A percentile compares a stretch with the other conserved stretches of the same genome.
Evolutionary conservation across 2,888 invertebrate genomes (phyloP).

Genomic region (Glyphotaelius pellucidus): DNA sequence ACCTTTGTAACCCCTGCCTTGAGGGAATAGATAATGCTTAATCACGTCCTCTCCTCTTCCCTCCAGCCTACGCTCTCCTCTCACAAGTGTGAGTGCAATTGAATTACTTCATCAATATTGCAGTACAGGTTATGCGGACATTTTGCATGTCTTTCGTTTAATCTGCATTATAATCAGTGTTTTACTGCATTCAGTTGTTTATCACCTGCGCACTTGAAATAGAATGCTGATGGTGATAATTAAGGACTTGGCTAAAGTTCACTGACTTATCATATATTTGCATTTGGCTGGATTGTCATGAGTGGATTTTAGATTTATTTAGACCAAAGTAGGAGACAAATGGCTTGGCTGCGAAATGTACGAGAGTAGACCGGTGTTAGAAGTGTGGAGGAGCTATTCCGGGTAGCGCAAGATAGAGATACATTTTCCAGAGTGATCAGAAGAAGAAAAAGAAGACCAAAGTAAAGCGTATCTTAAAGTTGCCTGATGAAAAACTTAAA

Average conservation of each 20-base stretch:
- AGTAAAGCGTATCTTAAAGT: no score
- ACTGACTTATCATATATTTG: background rate
- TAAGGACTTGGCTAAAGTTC: background rate
- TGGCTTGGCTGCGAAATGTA: no score
- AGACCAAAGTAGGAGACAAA: no score
- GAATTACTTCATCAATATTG: background rate
- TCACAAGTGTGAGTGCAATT: slow-evolving; percentile 12
- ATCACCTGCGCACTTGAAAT: background rate
- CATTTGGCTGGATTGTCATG: background rate
- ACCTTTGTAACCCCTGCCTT: slow-evolving; percentile 18
- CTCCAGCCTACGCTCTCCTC: background rate
- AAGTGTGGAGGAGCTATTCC: no score
- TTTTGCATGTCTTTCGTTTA: background rate
- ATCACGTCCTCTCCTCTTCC: slow-evolving; percentile 17
- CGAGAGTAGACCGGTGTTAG: no score
- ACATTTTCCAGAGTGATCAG: no score
- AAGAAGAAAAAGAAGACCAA: no score
- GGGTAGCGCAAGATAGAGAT: no score
- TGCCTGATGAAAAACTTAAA: no score
- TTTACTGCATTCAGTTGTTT: background rate
- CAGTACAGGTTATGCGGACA: background rate
- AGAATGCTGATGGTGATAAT: background rate
- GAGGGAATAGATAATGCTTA: slow-evolving; percentile 17
- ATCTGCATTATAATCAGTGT: background rate
- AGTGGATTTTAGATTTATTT: no score